These are phyloP conservation scores for Corapipo altera DNA, from an alignment of 2,113 vertebrate species.

Conservation along the genomic window DNA sequence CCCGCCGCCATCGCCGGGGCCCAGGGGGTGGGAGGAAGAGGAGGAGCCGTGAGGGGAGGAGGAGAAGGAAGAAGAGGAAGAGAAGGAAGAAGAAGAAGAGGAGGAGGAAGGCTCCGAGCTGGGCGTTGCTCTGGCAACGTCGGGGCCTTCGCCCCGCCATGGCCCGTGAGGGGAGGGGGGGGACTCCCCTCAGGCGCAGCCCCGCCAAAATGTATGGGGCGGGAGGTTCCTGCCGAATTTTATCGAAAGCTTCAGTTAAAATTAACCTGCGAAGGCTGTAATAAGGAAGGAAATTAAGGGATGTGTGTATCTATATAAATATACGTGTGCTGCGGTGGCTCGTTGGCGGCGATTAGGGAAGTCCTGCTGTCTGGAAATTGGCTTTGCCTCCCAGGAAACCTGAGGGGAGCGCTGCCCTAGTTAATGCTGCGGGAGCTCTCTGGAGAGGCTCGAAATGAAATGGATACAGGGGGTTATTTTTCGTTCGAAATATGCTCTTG, in stretches of 20 bases:
- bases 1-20: background rate
- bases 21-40: constrained; percentile 23
- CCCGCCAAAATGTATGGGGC: background rate
- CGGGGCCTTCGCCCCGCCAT: background rate
- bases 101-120: background rate
- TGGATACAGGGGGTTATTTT: background rate
- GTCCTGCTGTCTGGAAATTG: constrained; percentile 47
- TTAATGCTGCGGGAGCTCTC: background rate
- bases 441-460: background rate
- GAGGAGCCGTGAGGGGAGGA: constrained; percentile 18
- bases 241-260: background rate
- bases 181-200: background rate
- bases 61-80: background rate
- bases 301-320: background rate
- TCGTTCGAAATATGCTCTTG: constrained; percentile 22
- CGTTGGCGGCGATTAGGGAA: background rate
- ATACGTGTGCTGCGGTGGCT: background rate
- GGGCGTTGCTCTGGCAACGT: background rate
- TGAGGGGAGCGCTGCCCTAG: constrained; percentile 14
- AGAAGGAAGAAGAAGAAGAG: constrained; percentile 27
- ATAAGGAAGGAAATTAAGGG: background rate
- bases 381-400: constrained; percentile 42
- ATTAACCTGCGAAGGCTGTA: background rate
- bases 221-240: background rate
- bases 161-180: background rate